phyloP scores from a whole-genome alignment of 2,113 vertebrate genomes.

The Chinchilla lanigera region DNA sequence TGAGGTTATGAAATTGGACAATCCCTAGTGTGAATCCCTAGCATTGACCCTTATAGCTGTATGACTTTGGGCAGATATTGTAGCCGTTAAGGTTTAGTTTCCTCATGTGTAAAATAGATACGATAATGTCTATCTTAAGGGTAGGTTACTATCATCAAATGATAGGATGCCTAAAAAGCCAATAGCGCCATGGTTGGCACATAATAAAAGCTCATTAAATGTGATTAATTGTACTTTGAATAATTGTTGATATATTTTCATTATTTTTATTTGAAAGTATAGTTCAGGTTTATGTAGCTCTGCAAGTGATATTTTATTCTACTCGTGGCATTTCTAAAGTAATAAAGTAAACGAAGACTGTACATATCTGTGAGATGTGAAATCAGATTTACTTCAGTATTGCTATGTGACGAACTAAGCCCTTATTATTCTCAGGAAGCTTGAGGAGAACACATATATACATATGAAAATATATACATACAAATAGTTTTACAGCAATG shows the following conservation, averaged over 20 bases:
- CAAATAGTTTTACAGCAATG: neutral
- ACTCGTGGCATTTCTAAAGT: neutral
- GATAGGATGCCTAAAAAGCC: neutral
- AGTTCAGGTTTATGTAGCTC: neutral
- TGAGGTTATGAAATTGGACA: neutral
- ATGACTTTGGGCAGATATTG: neutral
- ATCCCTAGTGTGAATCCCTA: neutral
- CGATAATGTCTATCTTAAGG: neutral
- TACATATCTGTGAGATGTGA: neutral
- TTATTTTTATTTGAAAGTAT: constrained; percentile 23
- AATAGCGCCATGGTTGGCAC: neutral
- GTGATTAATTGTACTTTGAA: neutral
- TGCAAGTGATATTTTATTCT: constrained; percentile 9
- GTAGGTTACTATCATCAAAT: neutral
- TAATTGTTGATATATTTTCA: neutral
- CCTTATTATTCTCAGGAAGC: neutral
- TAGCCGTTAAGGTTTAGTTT: neutral
- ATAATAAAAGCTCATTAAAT: neutral
- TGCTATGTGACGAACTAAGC: neutral
- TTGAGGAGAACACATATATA: neutral
- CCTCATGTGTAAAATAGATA: neutral
- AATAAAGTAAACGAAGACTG: neutral
- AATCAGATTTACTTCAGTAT: neutral
- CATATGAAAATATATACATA: neutral
- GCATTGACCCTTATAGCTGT: neutral